Percentiles rank a stretch among this genome's conserved stretches.
Conservation (phyloP, 2,113 vertebrate species). For the Chunga burmeisteri region DNA sequence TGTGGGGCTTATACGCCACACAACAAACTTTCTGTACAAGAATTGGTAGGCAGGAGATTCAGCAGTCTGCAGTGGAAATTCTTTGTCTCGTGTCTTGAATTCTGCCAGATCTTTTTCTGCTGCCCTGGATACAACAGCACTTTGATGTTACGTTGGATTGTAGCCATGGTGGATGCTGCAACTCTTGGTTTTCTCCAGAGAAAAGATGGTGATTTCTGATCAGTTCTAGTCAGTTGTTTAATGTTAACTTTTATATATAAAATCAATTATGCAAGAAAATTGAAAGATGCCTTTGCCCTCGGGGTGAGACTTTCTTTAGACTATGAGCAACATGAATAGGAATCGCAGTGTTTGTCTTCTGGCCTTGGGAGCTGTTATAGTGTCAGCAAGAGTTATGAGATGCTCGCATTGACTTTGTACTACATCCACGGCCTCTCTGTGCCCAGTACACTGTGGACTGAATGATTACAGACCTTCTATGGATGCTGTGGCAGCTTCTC, state of each 20-base stretch:
- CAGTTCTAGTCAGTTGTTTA: neutral
- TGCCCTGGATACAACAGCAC: neutral
- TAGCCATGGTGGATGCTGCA: neutral
- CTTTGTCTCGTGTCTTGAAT: neutral
- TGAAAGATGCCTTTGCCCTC: neutral
- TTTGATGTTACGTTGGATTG: neutral
- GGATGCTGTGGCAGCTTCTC: neutral
- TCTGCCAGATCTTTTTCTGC: neutral
- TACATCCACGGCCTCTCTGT: neutral
- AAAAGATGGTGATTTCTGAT: neutral
- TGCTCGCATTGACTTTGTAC: neutral
- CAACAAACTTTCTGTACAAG: neutral
- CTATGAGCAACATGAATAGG: neutral
- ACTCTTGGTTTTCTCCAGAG: neutral
- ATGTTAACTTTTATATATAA: neutral
- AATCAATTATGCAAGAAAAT: neutral
- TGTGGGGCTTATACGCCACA: fast-evolving
- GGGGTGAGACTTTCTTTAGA: neutral
- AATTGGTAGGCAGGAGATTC: neutral
- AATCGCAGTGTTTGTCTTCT: neutral
- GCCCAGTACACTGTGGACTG: neutral
- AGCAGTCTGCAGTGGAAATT: neutral
- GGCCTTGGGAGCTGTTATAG: neutral
- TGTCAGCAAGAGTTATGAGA: constrained; percentile 13
- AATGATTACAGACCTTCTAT: neutral